Percentiles rank a stretch among this genome's conserved stretches.
Evolutionary conservation across 2,797 vertebrate genomes (phyloP).

Genomic region (Semaprochilodus insignis): DNA sequence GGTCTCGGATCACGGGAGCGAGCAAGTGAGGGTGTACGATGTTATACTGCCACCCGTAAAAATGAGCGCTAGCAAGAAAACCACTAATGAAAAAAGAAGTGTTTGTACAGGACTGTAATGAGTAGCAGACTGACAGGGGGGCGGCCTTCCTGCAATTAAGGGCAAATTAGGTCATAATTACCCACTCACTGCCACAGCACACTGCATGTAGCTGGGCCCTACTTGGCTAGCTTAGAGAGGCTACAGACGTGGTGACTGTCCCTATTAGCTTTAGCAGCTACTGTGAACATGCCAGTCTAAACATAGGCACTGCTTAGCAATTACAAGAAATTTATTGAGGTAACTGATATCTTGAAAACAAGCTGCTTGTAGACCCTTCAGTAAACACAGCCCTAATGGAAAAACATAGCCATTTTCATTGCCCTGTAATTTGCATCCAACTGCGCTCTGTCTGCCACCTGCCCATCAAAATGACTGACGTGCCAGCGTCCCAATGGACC

Average conservation of each 20-base stretch:
- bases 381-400: not conserved
- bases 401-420: conserved; percentile 31
- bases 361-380: conserved; percentile 1
- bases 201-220: conserved; percentile 1
- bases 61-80: conserved; percentile 36
- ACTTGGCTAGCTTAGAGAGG: conserved; percentile 6
- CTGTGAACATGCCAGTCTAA: not conserved
- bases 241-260: conserved; percentile 11
- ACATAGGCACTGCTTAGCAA: not conserved
- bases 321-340: conserved; percentile 7
- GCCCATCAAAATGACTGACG: conserved; percentile 54
- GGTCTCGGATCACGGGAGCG: not conserved
- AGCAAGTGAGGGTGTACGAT: not conserved
- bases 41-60: conserved; percentile 31
- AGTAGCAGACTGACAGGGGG: conserved; percentile 52
- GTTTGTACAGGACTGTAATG: conserved; percentile 51
- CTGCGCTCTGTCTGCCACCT: conserved; percentile 1
- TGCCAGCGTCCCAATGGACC: conserved; percentile 50
- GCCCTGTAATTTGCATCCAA: conserved; percentile 23
- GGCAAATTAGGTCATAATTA: conserved; percentile 52
- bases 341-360: conserved; percentile 32
- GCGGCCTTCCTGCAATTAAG: conserved; percentile 47
- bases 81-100: conserved; percentile 50
- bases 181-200: conserved; percentile 37
- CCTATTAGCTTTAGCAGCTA: conserved; percentile 8